Evolutionary conservation across 2,888 invertebrate genomes (phyloP).

Genomic region (Phanerotoma sp.): DNA sequence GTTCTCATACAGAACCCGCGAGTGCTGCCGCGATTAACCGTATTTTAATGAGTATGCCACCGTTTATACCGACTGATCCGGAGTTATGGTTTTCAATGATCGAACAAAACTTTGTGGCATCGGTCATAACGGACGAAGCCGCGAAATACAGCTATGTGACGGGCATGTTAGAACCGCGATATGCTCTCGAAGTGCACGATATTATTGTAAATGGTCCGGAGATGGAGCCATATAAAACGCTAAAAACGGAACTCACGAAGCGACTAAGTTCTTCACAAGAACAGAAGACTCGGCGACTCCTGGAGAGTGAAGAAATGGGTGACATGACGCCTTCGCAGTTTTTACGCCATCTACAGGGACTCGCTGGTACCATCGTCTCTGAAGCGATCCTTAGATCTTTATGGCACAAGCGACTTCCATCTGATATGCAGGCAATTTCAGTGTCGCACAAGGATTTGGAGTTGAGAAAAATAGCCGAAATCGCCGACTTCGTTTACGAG

Average conservation of each 20-base stretch:
- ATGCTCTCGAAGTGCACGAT: background rate
- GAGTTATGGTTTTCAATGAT: no score
- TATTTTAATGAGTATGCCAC: no score
- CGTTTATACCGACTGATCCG: no score
- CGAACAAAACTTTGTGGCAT: background rate
- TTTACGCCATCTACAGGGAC: constrained; percentile 25
- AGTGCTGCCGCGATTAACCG: no score
- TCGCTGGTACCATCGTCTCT: constrained; percentile 21
- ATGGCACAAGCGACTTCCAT: background rate
- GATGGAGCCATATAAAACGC: background rate
- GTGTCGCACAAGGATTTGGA: no score
- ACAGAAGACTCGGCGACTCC: constrained; percentile 13
- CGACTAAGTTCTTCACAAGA: background rate
- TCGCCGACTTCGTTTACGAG: no score
- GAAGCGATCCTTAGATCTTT: constrained; percentile 28
- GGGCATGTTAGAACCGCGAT: background rate
- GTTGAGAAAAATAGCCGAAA: no score
- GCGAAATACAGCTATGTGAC: background rate
- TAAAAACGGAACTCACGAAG: background rate
- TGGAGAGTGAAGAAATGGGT: constrained; percentile 23
- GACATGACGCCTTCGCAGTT: constrained; percentile 30
- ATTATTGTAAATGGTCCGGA: background rate
- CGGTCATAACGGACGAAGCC: background rate
- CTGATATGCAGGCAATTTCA: background rate
- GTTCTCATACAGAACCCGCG: no score